phyloP scores from a whole-genome alignment of 2,113 vertebrate species.

The Fregetta grallaria region DNA sequence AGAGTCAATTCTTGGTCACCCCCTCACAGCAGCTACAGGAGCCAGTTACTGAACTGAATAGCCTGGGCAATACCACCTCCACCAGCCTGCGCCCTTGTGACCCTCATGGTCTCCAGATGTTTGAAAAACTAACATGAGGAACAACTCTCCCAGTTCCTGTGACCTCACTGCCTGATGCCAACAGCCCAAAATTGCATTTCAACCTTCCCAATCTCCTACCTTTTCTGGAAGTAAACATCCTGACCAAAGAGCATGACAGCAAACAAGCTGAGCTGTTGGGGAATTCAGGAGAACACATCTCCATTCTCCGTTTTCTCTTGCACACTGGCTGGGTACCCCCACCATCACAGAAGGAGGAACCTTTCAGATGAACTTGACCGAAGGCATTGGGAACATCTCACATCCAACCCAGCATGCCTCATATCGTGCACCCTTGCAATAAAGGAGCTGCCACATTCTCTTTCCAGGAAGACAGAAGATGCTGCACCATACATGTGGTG shows the following conservation, averaged over 20 bases:
- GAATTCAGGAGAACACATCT: fast-evolving
- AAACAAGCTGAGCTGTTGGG: not conserved
- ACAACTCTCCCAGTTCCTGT: not conserved
- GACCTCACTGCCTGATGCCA: not conserved
- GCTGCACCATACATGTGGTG: not conserved
- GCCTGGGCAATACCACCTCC: not conserved
- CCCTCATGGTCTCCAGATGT: not conserved
- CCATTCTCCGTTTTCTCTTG: not conserved
- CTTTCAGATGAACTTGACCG: fast-evolving
- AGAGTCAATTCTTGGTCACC: not conserved
- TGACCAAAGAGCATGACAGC: not conserved
- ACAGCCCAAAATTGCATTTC: not conserved
- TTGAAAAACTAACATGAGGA: not conserved
- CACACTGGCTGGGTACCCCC: not conserved
- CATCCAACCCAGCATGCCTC: not conserved
- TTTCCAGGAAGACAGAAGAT: not conserved
- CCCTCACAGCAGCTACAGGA: not conserved
- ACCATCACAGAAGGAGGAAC: not conserved
- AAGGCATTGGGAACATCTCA: not conserved
- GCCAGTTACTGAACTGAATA: not conserved
- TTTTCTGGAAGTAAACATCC: not conserved
- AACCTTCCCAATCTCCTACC: not conserved
- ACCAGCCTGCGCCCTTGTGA: not conserved
- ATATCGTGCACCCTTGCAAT: fast-evolving
- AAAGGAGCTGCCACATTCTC: not conserved